Evolutionary conservation across 2,113 vertebrate species (phyloP).

Genomic region (Bubo blakistoni): DNA sequence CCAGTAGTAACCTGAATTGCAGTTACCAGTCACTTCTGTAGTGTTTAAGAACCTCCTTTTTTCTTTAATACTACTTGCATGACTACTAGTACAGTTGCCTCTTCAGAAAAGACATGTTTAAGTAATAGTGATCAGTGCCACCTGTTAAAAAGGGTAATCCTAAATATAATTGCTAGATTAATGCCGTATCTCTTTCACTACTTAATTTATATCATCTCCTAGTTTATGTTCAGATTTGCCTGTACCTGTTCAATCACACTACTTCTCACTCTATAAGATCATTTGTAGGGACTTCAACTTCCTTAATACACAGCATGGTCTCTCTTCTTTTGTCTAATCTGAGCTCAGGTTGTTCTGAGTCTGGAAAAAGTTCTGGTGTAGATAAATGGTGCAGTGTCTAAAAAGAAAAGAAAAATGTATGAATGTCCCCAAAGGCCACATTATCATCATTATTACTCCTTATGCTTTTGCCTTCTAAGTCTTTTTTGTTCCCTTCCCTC

Average conservation of each 20-base stretch:
- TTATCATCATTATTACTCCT: not conserved
- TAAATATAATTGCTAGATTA: not conserved
- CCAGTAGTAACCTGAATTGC: not conserved
- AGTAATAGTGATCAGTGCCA: not conserved
- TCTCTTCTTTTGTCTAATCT: not conserved
- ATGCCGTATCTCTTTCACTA: not conserved
- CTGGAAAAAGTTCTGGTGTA: not conserved
- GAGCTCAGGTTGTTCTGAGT: not conserved
- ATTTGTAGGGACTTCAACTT: not conserved
- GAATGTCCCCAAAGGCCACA: not conserved
- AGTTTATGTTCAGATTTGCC: not conserved
- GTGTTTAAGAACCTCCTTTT: not conserved
- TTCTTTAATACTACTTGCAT: not conserved
- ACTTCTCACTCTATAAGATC: not conserved
- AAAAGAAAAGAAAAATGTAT: not conserved
- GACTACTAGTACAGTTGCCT: not conserved
- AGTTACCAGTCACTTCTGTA: not conserved
- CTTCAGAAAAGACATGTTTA: not conserved
- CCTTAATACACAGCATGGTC: not conserved
- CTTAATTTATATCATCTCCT: not conserved
- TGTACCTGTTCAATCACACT: not conserved
- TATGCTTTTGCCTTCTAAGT: not conserved
- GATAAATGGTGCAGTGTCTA: not conserved
- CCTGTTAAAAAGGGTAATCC: not conserved
- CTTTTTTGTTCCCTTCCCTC: not conserved